Evolutionary conservation across 1,140 invertebrate genomes (phyloP), one percentile per base, ranked within the genome.

Genomic region (Scaptomyza montana): DNA sequence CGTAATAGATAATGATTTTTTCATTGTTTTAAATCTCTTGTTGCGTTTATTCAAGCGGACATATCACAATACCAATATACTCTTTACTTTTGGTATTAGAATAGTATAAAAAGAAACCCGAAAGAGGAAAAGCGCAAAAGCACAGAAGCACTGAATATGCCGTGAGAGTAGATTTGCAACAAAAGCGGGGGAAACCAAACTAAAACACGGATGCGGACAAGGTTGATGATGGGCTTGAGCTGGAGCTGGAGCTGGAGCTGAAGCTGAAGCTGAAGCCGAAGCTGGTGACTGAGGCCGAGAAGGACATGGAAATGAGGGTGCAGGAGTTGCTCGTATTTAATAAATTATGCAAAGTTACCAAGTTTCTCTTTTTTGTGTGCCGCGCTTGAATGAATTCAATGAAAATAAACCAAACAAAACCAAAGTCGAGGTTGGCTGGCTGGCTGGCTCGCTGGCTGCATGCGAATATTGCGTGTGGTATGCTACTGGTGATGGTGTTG

Each of bases 261-360:
- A n/a, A n/a, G n/a, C n/a, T n/a, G n/a, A n/a, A n/a, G n/a, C n/a
- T n/a, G n/a, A n/a, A n/a, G n/a, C n/a, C n/a, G n/a, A n/a, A n/a
- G n/a, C n/a, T n/a, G n/a, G n/a, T n/a, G n/a, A n/a, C n/a, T n/a
- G 5, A 30, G 30, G 6, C 30, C 5, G 30, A 5, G 30, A 7
- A 30, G 4, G 39, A 10, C 13, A 5, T 19, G 16, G 46, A 36
- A 5, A 25, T 3, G 10, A 56, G 16, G 46, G 46, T 21, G 6
- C 16, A 4, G 10, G 56, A 8, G 36, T 25, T 45, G 53, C 53
- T 74, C 65, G 65, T 75, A 75, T 78, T 78, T 78, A 78, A 78
- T 78, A 78, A 78, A 78, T 78, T 78, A 78, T 78, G 75, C 72
- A 78, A 78, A 78, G 75, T 78, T 74, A 75, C 75, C 66, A 78